These are phyloP conservation scores for Megamerina dolium DNA, from an alignment of 2,888 invertebrate species.

Conservation along the genomic window DNA sequence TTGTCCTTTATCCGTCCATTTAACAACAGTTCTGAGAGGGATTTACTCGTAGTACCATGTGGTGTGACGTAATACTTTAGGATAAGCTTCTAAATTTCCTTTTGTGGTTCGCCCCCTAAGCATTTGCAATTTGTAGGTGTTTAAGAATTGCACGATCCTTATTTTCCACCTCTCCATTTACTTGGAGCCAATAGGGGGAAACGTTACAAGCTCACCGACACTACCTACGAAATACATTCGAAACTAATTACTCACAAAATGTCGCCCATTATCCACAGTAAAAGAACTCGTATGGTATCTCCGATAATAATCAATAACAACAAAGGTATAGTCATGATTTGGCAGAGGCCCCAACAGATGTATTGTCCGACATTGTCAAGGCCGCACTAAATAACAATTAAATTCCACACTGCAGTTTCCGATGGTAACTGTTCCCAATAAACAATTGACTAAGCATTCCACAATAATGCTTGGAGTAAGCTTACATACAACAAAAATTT, in stretches of 20 bases:
- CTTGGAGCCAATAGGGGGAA: slow-evolving; percentile 12
- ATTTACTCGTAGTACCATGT: slow-evolving; percentile 15
- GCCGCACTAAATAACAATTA: no score
- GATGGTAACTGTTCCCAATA: no score
- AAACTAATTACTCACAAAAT: no score
- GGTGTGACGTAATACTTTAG: slow-evolving; percentile 11
- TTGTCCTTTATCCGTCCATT: no score
- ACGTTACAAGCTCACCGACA: no score
- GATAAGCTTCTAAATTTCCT: slow-evolving; percentile 9
- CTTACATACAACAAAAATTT: no score
- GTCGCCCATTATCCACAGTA: no score
- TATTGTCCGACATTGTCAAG: no score
- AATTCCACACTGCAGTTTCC: no score
- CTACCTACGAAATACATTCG: no score
- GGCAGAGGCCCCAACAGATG: slow-evolving; percentile 10
- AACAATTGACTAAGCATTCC: no score
- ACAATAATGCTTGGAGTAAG: no score
- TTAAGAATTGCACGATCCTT: slow-evolving; percentile 9
- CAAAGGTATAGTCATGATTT: slow-evolving; percentile 10
- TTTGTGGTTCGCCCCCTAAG: slow-evolving; percentile 6
- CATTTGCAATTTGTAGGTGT: slow-evolving; percentile 11
- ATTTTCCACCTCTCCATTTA: slow-evolving; percentile 12
- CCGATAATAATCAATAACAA: slow-evolving; percentile 12
- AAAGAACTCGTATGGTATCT: slow-evolving; percentile 7
- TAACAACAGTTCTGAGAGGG: slow-evolving; percentile 7